Percentiles rank a stretch among this genome's conserved stretches.
Conservation (phyloP, 2,888 invertebrate genomes). For the Rhagonycha fulva region DNA sequence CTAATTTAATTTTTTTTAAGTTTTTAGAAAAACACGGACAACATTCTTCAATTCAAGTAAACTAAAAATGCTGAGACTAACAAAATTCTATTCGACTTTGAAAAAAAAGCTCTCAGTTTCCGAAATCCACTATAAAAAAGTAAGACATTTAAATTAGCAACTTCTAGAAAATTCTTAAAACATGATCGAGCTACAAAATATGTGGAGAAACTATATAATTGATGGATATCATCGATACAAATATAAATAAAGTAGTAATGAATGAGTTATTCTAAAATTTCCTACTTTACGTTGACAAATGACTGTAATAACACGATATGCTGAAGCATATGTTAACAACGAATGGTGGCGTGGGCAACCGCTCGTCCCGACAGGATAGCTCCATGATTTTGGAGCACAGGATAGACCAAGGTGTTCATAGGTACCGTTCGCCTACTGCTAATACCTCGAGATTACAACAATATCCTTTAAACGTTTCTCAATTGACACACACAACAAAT, state of each 20-base stretch:
- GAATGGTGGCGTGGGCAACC: constrained; percentile 59
- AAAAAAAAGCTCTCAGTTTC: neutral
- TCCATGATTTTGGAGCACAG: constrained; percentile 51
- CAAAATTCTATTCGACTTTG: neutral
- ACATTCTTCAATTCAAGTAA: neutral
- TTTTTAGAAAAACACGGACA: neutral
- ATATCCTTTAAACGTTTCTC: constrained; percentile 70
- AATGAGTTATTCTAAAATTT: constrained; percentile 18
- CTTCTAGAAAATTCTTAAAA: neutral
- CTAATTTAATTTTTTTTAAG: neutral
- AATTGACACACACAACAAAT: constrained; percentile 46
- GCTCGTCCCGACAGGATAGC: constrained; percentile 54
- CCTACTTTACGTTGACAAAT: constrained; percentile 24
- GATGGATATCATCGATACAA: constrained; percentile 43
- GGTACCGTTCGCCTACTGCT: constrained; percentile 47
- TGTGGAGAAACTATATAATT: constrained; percentile 46
- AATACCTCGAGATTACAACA: constrained; percentile 54
- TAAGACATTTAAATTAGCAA: neutral
- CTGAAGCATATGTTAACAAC: constrained; percentile 71
- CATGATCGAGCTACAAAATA: constrained; percentile 35
- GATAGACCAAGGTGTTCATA: constrained; percentile 43
- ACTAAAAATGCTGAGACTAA: neutral
- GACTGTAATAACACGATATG: constrained; percentile 61
- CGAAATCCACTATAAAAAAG: neutral
- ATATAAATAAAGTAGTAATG: constrained; percentile 23